Evolutionary conservation across 92 coral and sea anemone genomes (phyloP), one percentile per base, ranked within the genome.

Genomic region (Siderastrea siderea): DNA sequence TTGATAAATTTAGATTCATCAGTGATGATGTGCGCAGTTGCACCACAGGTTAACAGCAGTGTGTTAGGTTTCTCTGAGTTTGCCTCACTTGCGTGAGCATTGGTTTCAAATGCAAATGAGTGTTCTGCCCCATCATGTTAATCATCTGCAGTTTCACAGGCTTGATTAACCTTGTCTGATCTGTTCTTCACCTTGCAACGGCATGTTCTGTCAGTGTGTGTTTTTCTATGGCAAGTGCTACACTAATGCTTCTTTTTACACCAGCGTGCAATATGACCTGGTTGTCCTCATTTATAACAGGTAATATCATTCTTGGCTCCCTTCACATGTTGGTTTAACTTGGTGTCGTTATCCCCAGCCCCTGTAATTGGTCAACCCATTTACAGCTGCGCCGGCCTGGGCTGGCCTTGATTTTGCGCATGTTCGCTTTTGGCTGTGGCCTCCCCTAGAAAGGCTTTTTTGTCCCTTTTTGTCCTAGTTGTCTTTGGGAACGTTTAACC

Each of bases 31-130:
- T 79, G 86, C 13, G 85, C 47, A 53, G 92, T 88, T 82, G 88
- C 88, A 48, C 88, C 88, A 88, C 68, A 54, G 48, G 83, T 83
- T 47, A 80, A 85, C 6, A 90, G 84, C 62, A 90, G 51, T 43
- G 68, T 68, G 17, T 80, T 58, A 3, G 54, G 47, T 60, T 57
- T 81, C 47, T 52, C 12, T 1, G 57, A 19, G 44, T 26, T 19
- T 2, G n/a, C 10, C 58, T 5, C 55, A 63, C 68, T 15, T 3
- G 52, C 55, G 47, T 81, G 48, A 17, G 54, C 70, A 47, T 84
- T 74, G 3, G 80, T 61, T 49, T 65, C 47, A 74, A 91, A 91
- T 43, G 58, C 68, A 77, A 81, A 91, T 4, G 84, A 44, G 48
- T 81, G 84, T 52, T 62, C 61, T 14, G 2, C 14, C 13, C 13